Evolutionary conservation across 2,797 vertebrate genomes (phyloP).

Genomic region (Coregonus ussuriensis): DNA sequence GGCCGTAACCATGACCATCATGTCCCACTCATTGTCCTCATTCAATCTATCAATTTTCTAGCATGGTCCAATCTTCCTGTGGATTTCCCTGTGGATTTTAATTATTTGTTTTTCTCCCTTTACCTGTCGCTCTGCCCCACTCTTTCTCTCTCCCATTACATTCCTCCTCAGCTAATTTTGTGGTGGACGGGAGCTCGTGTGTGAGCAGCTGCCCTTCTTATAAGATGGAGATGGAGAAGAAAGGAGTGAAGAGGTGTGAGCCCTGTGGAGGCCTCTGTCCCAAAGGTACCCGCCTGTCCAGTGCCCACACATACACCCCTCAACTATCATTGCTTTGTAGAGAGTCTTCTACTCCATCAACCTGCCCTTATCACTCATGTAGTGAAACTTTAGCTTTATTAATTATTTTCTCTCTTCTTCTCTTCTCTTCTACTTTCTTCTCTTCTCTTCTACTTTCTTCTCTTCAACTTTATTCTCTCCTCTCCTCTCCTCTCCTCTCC

Average conservation of each 20-base stretch:
- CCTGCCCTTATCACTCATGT: neutral
- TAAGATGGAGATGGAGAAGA: conserved; percentile 86
- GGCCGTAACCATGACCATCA: neutral
- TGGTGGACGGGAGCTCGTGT: conserved; percentile 91
- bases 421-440: neutral
- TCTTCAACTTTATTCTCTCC: neutral
- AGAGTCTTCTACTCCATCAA: neutral
- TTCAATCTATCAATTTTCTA: neutral
- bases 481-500: neutral
- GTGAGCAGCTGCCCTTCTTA: conserved; percentile 89
- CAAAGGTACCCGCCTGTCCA: conserved; percentile 80
- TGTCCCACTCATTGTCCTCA: neutral
- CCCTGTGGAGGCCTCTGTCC: conserved; percentile 88
- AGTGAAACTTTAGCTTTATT: neutral
- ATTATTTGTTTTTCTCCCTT: neutral
- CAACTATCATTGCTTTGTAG: neutral
- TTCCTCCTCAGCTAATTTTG: conserved; percentile 82
- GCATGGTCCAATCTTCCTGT: neutral
- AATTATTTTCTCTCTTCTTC: neutral
- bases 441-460: neutral
- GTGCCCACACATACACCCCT: neutral
- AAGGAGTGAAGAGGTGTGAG: conserved; percentile 87
- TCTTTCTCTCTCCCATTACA: conserved; percentile 8
- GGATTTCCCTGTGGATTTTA: neutral
- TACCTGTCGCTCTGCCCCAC: neutral